phyloP scores from a whole-genome alignment of 2,888 invertebrate species.

The Drosophila greeni region DNA sequence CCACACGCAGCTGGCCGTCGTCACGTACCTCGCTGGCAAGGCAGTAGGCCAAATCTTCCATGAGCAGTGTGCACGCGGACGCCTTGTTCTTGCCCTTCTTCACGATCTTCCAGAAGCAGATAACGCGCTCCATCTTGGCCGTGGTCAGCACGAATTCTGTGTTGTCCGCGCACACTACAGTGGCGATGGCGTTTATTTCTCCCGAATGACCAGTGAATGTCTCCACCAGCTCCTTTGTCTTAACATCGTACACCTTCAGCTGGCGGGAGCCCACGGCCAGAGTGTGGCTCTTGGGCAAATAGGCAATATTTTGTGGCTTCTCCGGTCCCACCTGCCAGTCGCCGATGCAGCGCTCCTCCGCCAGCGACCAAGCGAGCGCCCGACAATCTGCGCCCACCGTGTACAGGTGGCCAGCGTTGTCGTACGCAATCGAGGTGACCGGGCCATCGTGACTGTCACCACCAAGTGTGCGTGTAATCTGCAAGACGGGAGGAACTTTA shows the following conservation, averaged over 20 bases:
- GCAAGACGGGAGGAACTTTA: background rate
- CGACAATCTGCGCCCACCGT: conserved; percentile 82
- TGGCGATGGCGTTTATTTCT: conserved; percentile 80
- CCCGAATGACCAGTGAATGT: conserved; percentile 84
- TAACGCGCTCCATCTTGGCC: conserved; percentile 77
- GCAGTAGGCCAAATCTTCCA: conserved; percentile 84
- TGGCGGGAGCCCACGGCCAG: conserved; percentile 75
- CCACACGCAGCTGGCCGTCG: conserved; percentile 80
- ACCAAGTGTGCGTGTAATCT: conserved; percentile 74
- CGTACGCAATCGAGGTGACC: conserved; percentile 81
- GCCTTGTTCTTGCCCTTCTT: conserved; percentile 79
- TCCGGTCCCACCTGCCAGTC: conserved; percentile 82
- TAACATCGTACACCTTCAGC: conserved; percentile 81
- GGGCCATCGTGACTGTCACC: conserved; percentile 80
- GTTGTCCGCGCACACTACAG: conserved; percentile 58
- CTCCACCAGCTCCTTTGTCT: conserved; percentile 81
- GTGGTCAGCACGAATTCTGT: conserved; percentile 75
- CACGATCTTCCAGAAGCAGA: conserved; percentile 78
- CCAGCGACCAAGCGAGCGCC: conserved; percentile 80
- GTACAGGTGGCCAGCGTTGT: conserved; percentile 79
- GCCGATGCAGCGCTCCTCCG: conserved; percentile 77
- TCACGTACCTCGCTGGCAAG: conserved; percentile 80
- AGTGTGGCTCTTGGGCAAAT: conserved; percentile 72
- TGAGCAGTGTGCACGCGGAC: conserved; percentile 82
- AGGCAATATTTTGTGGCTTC: conserved; percentile 79